These are phyloP conservation scores for Syngnathus scovelli DNA, from an alignment of 2,113 vertebrate genomes.

Conservation along the genomic window DNA sequence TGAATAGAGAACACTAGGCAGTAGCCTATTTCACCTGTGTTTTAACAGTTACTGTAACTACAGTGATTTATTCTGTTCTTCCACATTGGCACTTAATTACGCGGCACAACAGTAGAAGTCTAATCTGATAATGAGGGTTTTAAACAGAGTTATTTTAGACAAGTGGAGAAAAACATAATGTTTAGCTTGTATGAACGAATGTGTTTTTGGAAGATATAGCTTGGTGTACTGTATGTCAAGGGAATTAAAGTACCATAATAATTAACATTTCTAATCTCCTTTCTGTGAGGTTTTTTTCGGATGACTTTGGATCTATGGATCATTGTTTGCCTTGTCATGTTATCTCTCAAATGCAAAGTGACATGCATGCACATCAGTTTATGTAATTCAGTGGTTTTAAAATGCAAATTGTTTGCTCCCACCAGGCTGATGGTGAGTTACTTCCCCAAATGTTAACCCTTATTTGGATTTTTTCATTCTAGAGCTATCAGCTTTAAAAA, in stretches of 20 bases:
- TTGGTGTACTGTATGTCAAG: neutral
- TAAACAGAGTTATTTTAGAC: neutral
- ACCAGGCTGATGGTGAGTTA: neutral
- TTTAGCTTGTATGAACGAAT: neutral
- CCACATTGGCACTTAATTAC: neutral
- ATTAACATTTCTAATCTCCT: neutral
- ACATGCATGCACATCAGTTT: neutral
- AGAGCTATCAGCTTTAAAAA: neutral
- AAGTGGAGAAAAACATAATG: neutral
- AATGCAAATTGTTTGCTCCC: neutral
- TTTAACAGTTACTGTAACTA: conserved; percentile 43
- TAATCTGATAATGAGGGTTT: neutral
- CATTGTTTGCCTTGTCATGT: neutral
- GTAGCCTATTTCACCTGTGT: conserved; percentile 23
- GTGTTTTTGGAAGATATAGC: neutral
- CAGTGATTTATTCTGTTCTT: neutral
- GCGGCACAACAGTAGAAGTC: neutral
- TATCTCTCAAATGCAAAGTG: neutral
- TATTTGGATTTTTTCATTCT: neutral
- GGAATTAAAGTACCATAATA: neutral
- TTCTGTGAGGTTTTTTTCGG: neutral
- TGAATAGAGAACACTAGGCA: neutral
- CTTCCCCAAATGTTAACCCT: neutral
- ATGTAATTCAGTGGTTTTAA: neutral
- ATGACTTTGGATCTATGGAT: neutral